Conservation (phyloP, 2,888 invertebrate genomes). For the Crioceris asparagi region DNA sequence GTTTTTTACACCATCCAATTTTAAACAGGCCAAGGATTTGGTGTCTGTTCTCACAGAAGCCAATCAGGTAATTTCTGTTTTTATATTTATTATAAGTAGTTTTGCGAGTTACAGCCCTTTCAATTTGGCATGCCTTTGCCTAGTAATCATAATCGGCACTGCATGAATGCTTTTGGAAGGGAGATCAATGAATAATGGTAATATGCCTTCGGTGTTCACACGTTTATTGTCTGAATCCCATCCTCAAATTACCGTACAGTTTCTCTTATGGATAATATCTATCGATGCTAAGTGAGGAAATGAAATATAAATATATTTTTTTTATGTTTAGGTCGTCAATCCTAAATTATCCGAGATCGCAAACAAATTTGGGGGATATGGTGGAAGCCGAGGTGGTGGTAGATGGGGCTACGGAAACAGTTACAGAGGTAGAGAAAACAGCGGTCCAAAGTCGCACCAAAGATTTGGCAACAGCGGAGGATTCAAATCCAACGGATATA, state of each 20-base stretch:
- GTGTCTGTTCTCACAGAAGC: constrained; percentile 84
- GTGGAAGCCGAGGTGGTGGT: constrained; percentile 49
- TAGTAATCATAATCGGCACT: constrained; percentile 40
- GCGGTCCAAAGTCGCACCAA: constrained; percentile 8
- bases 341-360: constrained; percentile 77
- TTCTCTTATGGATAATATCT: constrained; percentile 4
- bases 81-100: not conserved
- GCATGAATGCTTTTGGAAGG: constrained; percentile 71
- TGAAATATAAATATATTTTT: constrained; percentile 8
- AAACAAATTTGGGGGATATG: constrained; percentile 44
- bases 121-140: constrained; percentile 68
- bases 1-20: constrained; percentile 84
- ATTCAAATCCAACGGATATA: too few species aligned
- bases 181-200: constrained; percentile 50
- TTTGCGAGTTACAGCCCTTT: constrained; percentile 39
- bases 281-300: not conserved
- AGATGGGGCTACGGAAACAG: constrained; percentile 37
- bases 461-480: constrained; percentile 3
- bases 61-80: constrained; percentile 54
- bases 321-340: constrained; percentile 52
- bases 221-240: constrained; percentile 60
- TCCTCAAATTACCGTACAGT: constrained; percentile 45
- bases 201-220: constrained; percentile 74
- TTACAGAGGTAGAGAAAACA: constrained; percentile 9
- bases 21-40: constrained; percentile 78